Percentiles rank a stretch among this genome's conserved stretches.
phyloP scores from a whole-genome alignment of 2,888 invertebrate species.

The Pyrgus malvae region DNA sequence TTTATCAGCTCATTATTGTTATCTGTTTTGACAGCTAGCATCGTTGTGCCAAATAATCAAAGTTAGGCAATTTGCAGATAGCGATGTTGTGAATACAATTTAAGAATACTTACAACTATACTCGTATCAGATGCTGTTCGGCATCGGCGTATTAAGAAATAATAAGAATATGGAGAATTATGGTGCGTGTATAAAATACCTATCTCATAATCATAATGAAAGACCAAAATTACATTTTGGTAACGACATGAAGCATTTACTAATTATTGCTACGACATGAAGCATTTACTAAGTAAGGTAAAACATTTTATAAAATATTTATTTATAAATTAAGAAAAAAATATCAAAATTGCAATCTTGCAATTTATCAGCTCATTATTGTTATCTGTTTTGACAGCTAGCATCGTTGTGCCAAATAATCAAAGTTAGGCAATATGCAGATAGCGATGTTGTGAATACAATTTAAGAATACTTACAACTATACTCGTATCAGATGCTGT shows the following conservation, averaged over 20 bases:
- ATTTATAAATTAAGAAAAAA: background rate
- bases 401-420: slow-evolving; percentile 19
- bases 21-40: slow-evolving; percentile 23
- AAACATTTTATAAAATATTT: no score
- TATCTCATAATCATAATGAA: no score
- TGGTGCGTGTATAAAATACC: no score
- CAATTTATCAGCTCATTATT: slow-evolving; percentile 8
- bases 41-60: slow-evolving; percentile 15
- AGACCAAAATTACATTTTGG: no score
- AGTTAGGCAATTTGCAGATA: background rate
- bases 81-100: background rate
- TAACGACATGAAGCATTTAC: no score
- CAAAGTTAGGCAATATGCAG: background rate
- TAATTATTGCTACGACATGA: no score
- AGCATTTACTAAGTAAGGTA: background rate
- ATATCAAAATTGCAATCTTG: background rate
- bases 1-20: slow-evolving; percentile 15
- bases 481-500: no score
- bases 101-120: no score
- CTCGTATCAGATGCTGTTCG: no score
- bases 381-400: slow-evolving; percentile 24
- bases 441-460: slow-evolving; percentile 1
- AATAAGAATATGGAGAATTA: no score
- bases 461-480: no score
- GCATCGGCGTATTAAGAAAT: no score